A percentile compares a stretch with the other conserved stretches of the same genome.
Conservation (phyloP, 2,888 invertebrate genomes). For the Agrochola macilenta region DNA sequence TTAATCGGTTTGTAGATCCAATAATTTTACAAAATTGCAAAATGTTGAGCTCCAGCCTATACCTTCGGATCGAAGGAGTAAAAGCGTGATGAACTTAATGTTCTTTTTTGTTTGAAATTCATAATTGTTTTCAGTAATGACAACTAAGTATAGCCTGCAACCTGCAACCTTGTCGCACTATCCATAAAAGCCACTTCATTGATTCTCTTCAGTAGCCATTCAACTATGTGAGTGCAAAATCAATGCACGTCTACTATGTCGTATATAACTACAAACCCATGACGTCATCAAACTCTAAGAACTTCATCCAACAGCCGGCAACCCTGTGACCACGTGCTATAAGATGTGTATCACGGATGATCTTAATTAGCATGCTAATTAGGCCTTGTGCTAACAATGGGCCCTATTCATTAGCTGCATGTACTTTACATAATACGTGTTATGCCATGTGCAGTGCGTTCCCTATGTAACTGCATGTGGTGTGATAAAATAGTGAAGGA, state of each 20-base stretch:
- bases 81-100: neutral
- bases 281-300: slow-evolving; percentile 21
- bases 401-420: slow-evolving; percentile 60
- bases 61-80: neutral
- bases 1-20: neutral
- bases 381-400: slow-evolving; percentile 64
- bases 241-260: neutral
- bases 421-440: slow-evolving; percentile 47
- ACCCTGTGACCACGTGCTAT: slow-evolving; percentile 22
- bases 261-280: slow-evolving; percentile 3
- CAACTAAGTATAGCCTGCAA: neutral
- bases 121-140: neutral
- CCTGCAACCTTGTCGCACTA: neutral
- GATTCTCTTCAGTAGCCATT: neutral
- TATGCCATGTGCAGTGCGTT: slow-evolving; percentile 6
- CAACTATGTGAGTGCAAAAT: neutral
- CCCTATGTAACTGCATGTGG: slow-evolving; percentile 1
- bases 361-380: slow-evolving; percentile 60
- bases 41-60: too few relatives aligned
- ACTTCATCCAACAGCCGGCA: slow-evolving; percentile 13
- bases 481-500: slow-evolving; percentile 12
- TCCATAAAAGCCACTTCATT: neutral
- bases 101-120: neutral
- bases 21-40: neutral
- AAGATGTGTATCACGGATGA: slow-evolving; percentile 57